These are phyloP conservation scores for Sus scrofa DNA, from an alignment of 2,113 vertebrate species.

Conservation along the genomic window DNA sequence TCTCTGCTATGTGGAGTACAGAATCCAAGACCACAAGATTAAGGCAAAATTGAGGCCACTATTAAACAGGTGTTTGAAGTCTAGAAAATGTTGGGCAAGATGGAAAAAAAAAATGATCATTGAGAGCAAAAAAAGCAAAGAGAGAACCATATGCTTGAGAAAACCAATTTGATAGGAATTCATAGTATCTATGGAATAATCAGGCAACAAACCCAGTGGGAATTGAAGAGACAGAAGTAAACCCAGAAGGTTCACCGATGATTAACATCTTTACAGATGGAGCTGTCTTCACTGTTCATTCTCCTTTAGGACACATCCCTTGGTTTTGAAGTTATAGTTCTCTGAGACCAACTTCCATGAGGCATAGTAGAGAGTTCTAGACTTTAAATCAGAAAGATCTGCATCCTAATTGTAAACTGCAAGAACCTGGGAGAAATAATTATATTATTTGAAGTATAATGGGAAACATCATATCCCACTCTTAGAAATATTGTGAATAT, in stretches of 20 bases:
- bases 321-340: neutral
- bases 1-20: neutral
- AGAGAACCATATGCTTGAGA: neutral
- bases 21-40: neutral
- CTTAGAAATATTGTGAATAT: neutral
- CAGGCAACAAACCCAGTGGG: neutral
- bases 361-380: neutral
- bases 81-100: neutral
- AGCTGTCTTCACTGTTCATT: neutral
- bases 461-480: neutral
- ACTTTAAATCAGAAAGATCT: constrained; percentile 3
- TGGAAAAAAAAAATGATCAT: neutral
- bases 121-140: constrained; percentile 18
- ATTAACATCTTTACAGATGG: neutral
- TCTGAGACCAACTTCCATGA: neutral
- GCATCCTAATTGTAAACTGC: neutral
- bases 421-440: neutral
- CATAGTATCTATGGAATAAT: neutral
- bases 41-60: neutral
- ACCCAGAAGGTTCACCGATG: neutral
- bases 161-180: neutral
- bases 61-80: neutral
- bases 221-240: neutral
- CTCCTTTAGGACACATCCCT: neutral
- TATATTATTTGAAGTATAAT: neutral